Evolutionary conservation across 2,797 vertebrate species (phyloP), one percentile per base, ranked within the genome.

Genomic region (Anguilla megastoma): DNA sequence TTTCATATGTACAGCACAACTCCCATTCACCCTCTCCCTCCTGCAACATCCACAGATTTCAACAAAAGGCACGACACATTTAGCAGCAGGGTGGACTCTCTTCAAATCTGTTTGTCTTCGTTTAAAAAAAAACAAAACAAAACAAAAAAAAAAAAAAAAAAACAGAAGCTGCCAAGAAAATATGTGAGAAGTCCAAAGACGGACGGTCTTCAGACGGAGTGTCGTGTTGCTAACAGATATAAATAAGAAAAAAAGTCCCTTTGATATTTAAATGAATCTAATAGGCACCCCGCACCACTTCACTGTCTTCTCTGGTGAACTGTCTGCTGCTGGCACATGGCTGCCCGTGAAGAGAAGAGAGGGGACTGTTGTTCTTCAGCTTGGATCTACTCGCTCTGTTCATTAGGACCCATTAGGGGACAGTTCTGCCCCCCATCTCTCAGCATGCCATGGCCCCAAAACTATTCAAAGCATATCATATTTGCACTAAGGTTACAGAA

Each of bases 1-100:
- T 94, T 92, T 94, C 91, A 94, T 94, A 94, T 92, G 94, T 93
- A 92, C 91, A 94, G 94, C 93, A 94, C 93, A 91, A 91, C 91
- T 94, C 91, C 90, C 91, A 94, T 93, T 94, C 92, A 92, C 93
- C 89, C 54, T 45, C 86, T 74, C 82, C 86, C 86, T 88, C 45
- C 89, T 87, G 89, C 91, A 92, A 63, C 85, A 76, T 87, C 56
- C 76, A 86, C 86, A 86, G 89, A 92, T 89, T 91, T 94, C 92
- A 91, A 87, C 91, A 90, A 89, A 90, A 89, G 91, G 90, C 90
- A 69, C 45, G 21, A 84, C 74, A 83, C 76, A 83, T 56, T 84
- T 30, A 93, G 90, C 92, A 93, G 93, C 93, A 93, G 69, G 85
- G 56, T 33, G 21, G 80, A 85, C 54, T 92, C 90, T 83, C 88